Evolutionary conservation across 2,113 vertebrate genomes (phyloP).

Genomic region (Brienomyrus brachyistius): DNA sequence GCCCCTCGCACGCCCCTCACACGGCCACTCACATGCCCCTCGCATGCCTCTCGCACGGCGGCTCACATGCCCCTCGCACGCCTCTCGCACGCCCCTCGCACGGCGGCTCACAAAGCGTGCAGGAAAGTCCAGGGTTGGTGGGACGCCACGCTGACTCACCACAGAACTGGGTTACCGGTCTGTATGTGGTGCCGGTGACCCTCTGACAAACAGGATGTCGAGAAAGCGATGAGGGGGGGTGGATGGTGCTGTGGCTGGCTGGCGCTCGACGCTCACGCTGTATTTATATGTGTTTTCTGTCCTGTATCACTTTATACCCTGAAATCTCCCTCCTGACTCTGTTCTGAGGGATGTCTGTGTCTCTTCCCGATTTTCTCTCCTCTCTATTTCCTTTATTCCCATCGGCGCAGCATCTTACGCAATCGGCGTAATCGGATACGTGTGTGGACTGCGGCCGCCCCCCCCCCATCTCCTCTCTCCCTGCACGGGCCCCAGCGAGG

Average conservation of each 20-base stretch:
- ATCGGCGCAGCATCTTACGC: slow-evolving; percentile 52
- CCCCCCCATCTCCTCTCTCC: neutral
- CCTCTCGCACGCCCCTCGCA: neutral
- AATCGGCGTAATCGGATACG: slow-evolving; percentile 52
- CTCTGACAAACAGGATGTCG: neutral
- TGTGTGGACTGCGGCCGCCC: neutral
- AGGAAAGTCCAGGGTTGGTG: neutral
- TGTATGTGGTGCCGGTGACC: neutral
- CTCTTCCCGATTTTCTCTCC: neutral
- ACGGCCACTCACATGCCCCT: no score
- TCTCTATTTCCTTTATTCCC: neutral
- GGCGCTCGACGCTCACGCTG: neutral
- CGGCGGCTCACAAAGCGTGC: neutral
- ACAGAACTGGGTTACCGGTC: neutral
- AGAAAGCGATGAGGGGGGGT: neutral
- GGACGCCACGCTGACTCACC: slow-evolving; percentile 24
- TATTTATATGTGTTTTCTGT: neutral
- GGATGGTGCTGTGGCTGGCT: neutral
- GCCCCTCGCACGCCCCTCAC: no score
- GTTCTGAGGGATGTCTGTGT: neutral
- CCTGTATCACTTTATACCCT: neutral
- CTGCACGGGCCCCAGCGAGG: neutral
- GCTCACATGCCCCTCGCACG: neutral
- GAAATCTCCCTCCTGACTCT: neutral
- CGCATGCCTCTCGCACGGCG: no score